phyloP scores from a whole-genome alignment of 2,888 invertebrate genomes.

The Macaria liturata region DNA sequence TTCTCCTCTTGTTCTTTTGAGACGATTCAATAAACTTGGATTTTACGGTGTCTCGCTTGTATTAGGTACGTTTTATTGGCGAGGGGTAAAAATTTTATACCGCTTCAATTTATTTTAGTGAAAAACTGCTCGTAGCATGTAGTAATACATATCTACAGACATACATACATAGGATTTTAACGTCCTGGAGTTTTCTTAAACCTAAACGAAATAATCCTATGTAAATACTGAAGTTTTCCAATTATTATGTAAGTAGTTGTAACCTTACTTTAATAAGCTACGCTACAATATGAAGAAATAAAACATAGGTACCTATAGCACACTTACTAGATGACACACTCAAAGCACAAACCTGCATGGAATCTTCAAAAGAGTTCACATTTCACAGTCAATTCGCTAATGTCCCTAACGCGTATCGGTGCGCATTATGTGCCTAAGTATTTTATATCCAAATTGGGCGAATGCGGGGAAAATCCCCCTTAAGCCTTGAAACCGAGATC shows the following conservation, averaged over 20 bases:
- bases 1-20: slow-evolving; percentile 77
- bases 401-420: slow-evolving; percentile 73
- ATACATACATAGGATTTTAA: background rate
- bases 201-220: no score
- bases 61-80: slow-evolving; percentile 62
- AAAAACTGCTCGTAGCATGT: slow-evolving; percentile 9
- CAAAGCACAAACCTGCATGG: no score
- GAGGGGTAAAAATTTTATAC: slow-evolving; percentile 49
- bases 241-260: no score
- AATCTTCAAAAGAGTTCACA: slow-evolving; percentile 22
- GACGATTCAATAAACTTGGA: slow-evolving; percentile 76
- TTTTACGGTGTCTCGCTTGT: slow-evolving; percentile 72
- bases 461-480: slow-evolving; percentile 71
- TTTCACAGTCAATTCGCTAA: slow-evolving; percentile 70
- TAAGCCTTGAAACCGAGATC: slow-evolving; percentile 81
- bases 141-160: background rate
- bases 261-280: no score
- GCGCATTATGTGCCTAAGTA: slow-evolving; percentile 55
- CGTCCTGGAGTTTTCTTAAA: no score
- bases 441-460: slow-evolving; percentile 79
- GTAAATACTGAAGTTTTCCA: no score
- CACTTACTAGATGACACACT: no score
- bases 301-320: no score
- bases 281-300: no score
- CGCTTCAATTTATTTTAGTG: slow-evolving; percentile 32